A percentile compares a stretch with the other conserved stretches of the same genome.
phyloP scores from a whole-genome alignment of 2,888 invertebrate genomes.

The Acleris holmiana region DNA sequence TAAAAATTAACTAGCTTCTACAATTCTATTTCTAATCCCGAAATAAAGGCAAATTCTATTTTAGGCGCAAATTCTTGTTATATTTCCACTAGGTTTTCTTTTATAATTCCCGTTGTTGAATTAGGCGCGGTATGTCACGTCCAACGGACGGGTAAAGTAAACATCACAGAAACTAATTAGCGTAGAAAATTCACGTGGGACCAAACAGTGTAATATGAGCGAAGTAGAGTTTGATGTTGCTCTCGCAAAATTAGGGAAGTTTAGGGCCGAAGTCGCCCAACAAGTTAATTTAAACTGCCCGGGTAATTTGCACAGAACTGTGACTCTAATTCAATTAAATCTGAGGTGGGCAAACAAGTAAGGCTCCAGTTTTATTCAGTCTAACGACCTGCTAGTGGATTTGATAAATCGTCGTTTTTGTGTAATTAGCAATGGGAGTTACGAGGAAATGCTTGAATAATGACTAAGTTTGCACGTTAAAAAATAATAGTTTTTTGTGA shows the following conservation, averaged over 20 bases:
- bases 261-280: constrained; percentile 77
- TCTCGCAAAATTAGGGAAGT: constrained; percentile 82
- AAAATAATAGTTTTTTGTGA: too few species aligned
- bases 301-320: constrained; percentile 76
- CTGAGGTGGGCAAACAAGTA: constrained; percentile 73
- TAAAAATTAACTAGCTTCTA: too few species aligned
- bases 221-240: constrained; percentile 82
- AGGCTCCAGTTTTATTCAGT: constrained; percentile 41
- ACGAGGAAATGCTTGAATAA: too few species aligned
- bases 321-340: constrained; percentile 81
- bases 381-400: constrained; percentile 10
- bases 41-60: too few species aligned
- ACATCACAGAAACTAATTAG: constrained; percentile 80
- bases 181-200: constrained; percentile 82
- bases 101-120: constrained; percentile 29
- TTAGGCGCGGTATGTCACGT: constrained; percentile 34
- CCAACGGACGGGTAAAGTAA: constrained; percentile 59
- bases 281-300: constrained; percentile 83
- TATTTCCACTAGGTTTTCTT: constrained; percentile 10
- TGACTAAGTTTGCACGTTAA: too few species aligned
- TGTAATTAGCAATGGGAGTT: too few species aligned
- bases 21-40: too few species aligned
- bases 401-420: too few species aligned
- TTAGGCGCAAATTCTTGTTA: neutral
- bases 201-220: constrained; percentile 76